Base-by-base conservation (phyloP, 2,797 vertebrate species). In the Sphenodon punctatus region DNA sequence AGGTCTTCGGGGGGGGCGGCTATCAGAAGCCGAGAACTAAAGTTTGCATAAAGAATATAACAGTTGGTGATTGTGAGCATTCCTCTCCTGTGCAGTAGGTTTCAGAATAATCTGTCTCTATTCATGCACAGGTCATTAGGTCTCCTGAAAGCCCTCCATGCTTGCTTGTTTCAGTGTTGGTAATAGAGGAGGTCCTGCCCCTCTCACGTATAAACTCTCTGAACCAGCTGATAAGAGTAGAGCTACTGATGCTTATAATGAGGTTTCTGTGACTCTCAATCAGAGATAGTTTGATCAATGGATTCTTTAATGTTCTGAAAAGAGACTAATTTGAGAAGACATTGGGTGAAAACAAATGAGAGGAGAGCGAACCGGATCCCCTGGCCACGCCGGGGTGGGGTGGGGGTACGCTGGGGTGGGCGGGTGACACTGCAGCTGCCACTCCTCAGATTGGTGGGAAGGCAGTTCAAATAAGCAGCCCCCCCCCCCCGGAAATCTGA, bases 61-160 rank as follows among this genome's bases (percentile, higher is more conserved):
- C 79, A 75, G 86, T 84, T 90, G 84, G 80, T 90, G 80, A 89
- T 88, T 92, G 91, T 94, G 93, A 96, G 84, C 89, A 94, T 94
- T 95, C 92, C 92, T 81, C 91, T 93, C 90, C 91, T 92, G 86
- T 90, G 89, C 87, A 91, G 88, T 95, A 90, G 66, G 88, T 93
- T 95, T 95, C 95, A 88, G 88, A 93, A 93, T 93, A 90, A 83
- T 92, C 92, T 86, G 95, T 93, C 93, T 94, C 90, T 92, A 84
- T 89, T 92, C 90, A 89, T 93, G 92, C 92, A 91, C 89, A 88
- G 90, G 86, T 86, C 83, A 88, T 87, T 7, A 23, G 23, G 55
- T 23, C 20, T 34, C 55, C 78, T 90, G 88, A 92, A 92, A 91
- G 90, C 92, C 93, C 86, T 88, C 86, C 88, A 53, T 90, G 76